Evolutionary conservation across 2,888 invertebrate genomes (phyloP).

Genomic region (Dasypogon diadema): DNA sequence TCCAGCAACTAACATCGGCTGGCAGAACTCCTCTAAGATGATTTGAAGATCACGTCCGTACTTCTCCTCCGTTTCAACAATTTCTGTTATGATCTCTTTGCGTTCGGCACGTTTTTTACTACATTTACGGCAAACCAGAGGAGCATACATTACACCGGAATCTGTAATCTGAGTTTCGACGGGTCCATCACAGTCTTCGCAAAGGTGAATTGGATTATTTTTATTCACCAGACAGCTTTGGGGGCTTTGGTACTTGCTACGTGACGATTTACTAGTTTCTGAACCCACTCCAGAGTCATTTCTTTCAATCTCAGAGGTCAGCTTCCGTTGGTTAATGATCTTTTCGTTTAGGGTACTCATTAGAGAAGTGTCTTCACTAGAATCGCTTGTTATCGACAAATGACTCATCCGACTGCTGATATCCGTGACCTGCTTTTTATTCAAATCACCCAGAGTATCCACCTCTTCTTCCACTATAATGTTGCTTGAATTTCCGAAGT

Average conservation of each 20-base stretch:
- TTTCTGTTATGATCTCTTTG: slow-evolving; percentile 94
- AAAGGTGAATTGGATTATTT: slow-evolving; percentile 76
- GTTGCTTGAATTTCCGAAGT: slow-evolving; percentile 71
- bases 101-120: slow-evolving; percentile 88
- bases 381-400: slow-evolving; percentile 85
- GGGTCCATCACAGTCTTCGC: slow-evolving; percentile 89
- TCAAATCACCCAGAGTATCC: slow-evolving; percentile 72
- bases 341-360: slow-evolving; percentile 73
- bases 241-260: slow-evolving; percentile 79
- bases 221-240: slow-evolving; percentile 70
- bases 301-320: slow-evolving; percentile 80
- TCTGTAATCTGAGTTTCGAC: slow-evolving; percentile 82
- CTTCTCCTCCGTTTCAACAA: slow-evolving; percentile 95
- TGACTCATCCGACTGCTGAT: slow-evolving; percentile 80
- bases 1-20: slow-evolving; percentile 93
- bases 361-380: slow-evolving; percentile 85
- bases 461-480: slow-evolving; percentile 72
- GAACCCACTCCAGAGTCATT: slow-evolving; percentile 95
- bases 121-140: slow-evolving; percentile 88
- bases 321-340: slow-evolving; percentile 69
- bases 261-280: slow-evolving; percentile 88
- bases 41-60: slow-evolving; percentile 94
- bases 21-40: slow-evolving; percentile 91
- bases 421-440: slow-evolving; percentile 70
- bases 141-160: slow-evolving; percentile 79